phyloP scores from a whole-genome alignment of 2,888 invertebrate species.

The Notocelia uddmanniana region DNA sequence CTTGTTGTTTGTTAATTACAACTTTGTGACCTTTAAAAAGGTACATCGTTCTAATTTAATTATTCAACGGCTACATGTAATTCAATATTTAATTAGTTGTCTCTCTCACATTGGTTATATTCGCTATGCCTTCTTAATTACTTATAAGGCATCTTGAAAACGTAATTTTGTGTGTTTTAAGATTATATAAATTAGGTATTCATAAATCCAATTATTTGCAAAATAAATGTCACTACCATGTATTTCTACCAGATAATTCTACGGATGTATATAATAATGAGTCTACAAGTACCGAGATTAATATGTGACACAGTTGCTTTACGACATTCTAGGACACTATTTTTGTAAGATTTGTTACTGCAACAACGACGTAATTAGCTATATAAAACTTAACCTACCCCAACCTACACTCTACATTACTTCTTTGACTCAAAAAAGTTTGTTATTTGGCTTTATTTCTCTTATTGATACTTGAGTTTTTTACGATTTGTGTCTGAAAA shows the following conservation, averaged over 20 bases:
- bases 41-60: constrained; percentile 1
- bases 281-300: background rate
- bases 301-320: background rate
- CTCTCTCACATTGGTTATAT: background rate
- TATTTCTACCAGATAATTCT: background rate
- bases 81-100: background rate
- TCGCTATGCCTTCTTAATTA: background rate
- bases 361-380: background rate
- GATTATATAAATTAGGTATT: no score
- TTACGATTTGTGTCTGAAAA: background rate
- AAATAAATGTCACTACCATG: no score
- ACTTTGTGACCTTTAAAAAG: constrained; percentile 9
- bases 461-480: no score
- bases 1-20: constrained; percentile 22
- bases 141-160: no score
- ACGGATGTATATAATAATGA: background rate
- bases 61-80: constrained; percentile 14
- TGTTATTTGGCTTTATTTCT: background rate
- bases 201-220: no score
- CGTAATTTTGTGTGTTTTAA: no score
- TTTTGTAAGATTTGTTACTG: background rate
- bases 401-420: background rate
- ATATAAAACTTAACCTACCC: background rate
- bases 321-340: background rate
- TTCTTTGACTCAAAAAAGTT: background rate